Percentiles rank a stretch among this genome's conserved stretches.
phyloP scores from a whole-genome alignment of 2,113 vertebrate genomes.

The Gracilinanus agilis region DNA sequence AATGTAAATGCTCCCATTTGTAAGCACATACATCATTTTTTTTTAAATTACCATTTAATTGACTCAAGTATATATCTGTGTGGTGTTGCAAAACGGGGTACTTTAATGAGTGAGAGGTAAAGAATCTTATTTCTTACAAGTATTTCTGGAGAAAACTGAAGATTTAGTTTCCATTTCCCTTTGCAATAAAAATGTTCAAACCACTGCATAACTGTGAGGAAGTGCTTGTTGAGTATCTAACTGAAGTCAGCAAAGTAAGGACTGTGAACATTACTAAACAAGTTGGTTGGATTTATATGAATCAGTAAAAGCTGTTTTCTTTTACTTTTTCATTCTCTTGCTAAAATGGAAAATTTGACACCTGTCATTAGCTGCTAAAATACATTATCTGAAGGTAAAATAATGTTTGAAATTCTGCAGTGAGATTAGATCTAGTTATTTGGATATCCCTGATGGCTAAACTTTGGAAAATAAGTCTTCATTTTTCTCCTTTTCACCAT shows the following conservation, averaged over 20 bases:
- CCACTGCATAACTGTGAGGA: constrained; percentile 80
- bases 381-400: constrained; percentile 81
- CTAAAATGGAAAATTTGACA: constrained; percentile 81
- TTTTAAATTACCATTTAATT: constrained; percentile 75
- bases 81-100: constrained; percentile 88
- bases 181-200: constrained; percentile 81
- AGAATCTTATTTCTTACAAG: constrained; percentile 84
- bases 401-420: constrained; percentile 80
- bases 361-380: constrained; percentile 87
- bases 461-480: constrained; percentile 88
- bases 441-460: constrained; percentile 77
- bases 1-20: constrained; percentile 76
- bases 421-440: constrained; percentile 81
- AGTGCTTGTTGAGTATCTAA: constrained; percentile 78
- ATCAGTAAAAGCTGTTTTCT: constrained; percentile 68
- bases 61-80: constrained; percentile 81
- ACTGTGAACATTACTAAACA: constrained; percentile 82
- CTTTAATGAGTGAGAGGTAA: constrained; percentile 85
- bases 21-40: background rate
- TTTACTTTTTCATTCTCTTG: constrained; percentile 66
- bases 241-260: constrained; percentile 80
- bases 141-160: constrained; percentile 88
- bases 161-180: constrained; percentile 85
- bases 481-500: constrained; percentile 86
- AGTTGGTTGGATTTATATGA: constrained; percentile 75